phyloP scores from a whole-genome alignment of 2,113 vertebrate genomes.

The Varanus komodoensis region DNA sequence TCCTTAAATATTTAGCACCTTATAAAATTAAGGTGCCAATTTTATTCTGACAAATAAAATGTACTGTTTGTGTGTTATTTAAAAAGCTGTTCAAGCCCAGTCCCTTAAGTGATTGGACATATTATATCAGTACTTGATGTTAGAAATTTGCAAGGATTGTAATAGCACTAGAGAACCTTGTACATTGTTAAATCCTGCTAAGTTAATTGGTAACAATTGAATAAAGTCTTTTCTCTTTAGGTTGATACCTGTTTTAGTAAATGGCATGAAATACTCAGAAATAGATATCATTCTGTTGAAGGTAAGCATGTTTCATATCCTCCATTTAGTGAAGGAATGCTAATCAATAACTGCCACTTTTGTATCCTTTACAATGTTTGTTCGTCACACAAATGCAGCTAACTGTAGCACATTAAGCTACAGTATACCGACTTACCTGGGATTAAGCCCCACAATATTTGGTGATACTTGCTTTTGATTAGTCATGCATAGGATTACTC shows the following conservation, averaged over 20 bases:
- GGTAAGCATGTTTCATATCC: constrained; percentile 78
- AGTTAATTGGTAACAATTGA: background rate
- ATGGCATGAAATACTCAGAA: constrained; percentile 99
- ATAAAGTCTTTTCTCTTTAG: constrained; percentile 74
- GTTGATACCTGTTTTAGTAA: constrained; percentile 94
- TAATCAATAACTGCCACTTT: background rate
- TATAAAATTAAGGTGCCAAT: background rate
- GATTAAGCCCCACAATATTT: background rate
- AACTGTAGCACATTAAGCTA: background rate
- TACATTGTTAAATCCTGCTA: background rate
- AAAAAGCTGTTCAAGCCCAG: background rate
- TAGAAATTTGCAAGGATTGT: background rate
- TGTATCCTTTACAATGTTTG: background rate
- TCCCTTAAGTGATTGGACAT: background rate
- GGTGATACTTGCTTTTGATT: background rate
- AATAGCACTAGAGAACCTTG: background rate
- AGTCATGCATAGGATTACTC: background rate
- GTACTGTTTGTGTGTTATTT: background rate
- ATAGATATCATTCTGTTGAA: constrained; percentile 98
- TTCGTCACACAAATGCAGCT: background rate
- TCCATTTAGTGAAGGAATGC: background rate
- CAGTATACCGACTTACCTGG: background rate
- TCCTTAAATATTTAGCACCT: background rate
- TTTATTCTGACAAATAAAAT: background rate
- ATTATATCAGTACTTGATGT: background rate